phyloP scores from a whole-genome alignment of 2,113 vertebrate genomes.

The Cranoglanis bouderius region DNA sequence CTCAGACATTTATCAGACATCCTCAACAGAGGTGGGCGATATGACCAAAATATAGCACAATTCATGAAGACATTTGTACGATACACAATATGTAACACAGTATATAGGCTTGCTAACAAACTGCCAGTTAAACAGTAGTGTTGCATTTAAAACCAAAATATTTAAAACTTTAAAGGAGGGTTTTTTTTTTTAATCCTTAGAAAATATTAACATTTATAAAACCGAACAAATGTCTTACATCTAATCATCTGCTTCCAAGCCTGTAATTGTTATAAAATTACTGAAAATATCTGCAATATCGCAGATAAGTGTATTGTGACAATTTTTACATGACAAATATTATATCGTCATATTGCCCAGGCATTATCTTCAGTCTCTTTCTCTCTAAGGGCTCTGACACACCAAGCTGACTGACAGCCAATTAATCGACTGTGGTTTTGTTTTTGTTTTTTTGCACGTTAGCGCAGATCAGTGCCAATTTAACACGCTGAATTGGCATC shows the following conservation, averaged over 20 bases:
- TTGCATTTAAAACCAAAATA: conserved; percentile 3
- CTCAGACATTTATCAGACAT: conserved; percentile 1
- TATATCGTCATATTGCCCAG: conserved; percentile 14
- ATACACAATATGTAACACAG: neutral
- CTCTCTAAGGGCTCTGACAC: neutral
- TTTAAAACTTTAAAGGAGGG: neutral
- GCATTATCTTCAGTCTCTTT: neutral
- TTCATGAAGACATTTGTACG: neutral
- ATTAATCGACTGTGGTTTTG: no score
- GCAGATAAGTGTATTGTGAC: neutral
- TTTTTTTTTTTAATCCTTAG: neutral
- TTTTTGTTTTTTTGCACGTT: neutral
- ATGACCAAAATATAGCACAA: conserved; percentile 16
- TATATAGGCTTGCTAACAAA: neutral
- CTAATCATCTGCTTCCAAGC: conserved; percentile 21
- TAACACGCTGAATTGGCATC: neutral
- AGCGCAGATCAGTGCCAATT: neutral
- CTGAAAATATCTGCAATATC: neutral
- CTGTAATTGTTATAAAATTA: neutral
- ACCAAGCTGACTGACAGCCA: conserved; percentile 10
- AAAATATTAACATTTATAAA: neutral
- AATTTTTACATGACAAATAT: neutral
- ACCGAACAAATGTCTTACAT: conserved; percentile 12
- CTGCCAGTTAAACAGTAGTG: neutral
- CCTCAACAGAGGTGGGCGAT: neutral